Evolutionary conservation across 2,888 invertebrate species (phyloP).

Genomic region (Trimorus sp.): DNA sequence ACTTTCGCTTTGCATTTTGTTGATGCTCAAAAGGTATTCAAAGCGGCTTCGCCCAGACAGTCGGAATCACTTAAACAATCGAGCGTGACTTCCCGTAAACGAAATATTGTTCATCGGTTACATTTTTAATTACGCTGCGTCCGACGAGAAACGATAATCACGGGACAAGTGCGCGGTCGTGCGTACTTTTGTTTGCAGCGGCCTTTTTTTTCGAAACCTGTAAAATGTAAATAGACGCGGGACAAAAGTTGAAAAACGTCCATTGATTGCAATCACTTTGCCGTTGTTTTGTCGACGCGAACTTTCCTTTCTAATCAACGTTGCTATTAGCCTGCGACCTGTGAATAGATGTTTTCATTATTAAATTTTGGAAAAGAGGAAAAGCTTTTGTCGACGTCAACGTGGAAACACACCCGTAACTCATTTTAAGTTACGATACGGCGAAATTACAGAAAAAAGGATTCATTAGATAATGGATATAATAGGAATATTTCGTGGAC

Average conservation of each 20-base stretch:
- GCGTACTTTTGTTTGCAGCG: neutral
- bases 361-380: conserved; percentile 9
- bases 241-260: conserved; percentile 38
- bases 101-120: conserved; percentile 30
- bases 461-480: no score
- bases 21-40: conserved; percentile 55
- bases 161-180: neutral
- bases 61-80: conserved; percentile 47
- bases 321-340: conserved; percentile 18
- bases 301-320: conserved; percentile 54
- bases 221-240: conserved; percentile 37
- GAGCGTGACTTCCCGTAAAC: neutral
- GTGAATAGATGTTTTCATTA: conserved; percentile 4
- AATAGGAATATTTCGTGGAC: no score
- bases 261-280: conserved; percentile 48
- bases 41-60: conserved; percentile 33
- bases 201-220: conserved; percentile 10
- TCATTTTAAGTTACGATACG: no score
- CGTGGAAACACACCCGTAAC: neutral
- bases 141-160: conserved; percentile 3
- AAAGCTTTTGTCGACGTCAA: neutral
- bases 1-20: conserved; percentile 63
- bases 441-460: no score
- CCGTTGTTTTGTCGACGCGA: conserved; percentile 18
- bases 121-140: conserved; percentile 23